phyloP scores from a whole-genome alignment of 2,113 vertebrate genomes.

The Mola mola region DNA sequence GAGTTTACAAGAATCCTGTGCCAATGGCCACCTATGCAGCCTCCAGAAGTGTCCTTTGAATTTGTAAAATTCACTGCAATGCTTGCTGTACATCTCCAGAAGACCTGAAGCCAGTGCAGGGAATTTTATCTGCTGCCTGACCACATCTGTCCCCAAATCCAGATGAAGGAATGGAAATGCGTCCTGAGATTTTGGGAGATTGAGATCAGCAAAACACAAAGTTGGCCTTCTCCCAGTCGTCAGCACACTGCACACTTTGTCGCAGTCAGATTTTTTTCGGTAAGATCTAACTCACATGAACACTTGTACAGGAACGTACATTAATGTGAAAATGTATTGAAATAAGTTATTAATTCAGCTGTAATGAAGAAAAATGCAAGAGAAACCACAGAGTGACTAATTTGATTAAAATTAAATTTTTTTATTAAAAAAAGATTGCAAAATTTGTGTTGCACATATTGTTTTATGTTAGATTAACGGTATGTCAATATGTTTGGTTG shows the following conservation, averaged over 20 bases:
- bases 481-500: not conserved
- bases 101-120: slow-evolving; percentile 50
- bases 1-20: slow-evolving; percentile 47
- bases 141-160: slow-evolving; percentile 57
- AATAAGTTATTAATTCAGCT: no score
- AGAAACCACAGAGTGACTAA: no score
- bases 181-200: slow-evolving; percentile 60
- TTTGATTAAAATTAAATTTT: no score
- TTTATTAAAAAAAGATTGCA: no score
- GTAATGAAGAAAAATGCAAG: no score
- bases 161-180: slow-evolving; percentile 67
- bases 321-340: not conserved
- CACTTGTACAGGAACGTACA: not conserved
- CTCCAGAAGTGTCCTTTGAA: slow-evolving; percentile 75
- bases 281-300: no score
- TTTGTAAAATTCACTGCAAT: slow-evolving; percentile 75
- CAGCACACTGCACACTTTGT: no score
- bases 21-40: slow-evolving; percentile 30
- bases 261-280: no score
- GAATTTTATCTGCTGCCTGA: slow-evolving; percentile 20
- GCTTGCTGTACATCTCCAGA: slow-evolving; percentile 68
- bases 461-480: not conserved
- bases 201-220: slow-evolving; percentile 71
- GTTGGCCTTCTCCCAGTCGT: slow-evolving; percentile 54
- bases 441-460: no score